A percentile compares a stretch with the other conserved stretches of the same genome.
These are phyloP conservation scores for Apteryx owenii DNA, from an alignment of 2,113 vertebrate genomes.

Conservation along the genomic window DNA sequence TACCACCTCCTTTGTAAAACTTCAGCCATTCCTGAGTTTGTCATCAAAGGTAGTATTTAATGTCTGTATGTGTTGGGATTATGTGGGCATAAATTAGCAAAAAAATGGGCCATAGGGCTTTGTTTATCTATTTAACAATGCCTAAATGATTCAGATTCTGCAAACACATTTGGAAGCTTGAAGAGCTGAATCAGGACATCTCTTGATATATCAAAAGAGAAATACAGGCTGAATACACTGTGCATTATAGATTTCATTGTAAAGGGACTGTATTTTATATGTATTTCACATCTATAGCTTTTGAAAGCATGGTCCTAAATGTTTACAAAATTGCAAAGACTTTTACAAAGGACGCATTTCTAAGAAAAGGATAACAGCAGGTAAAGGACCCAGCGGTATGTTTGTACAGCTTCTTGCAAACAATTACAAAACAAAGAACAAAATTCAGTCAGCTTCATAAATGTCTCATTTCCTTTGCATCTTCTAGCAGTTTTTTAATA, in stretches of 20 bases:
- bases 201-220: not conserved
- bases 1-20: not conserved
- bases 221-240: not conserved
- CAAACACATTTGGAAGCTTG: not conserved
- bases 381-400: not conserved
- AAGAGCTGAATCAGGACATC: not conserved
- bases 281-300: not conserved
- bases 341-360: not conserved
- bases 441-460: not conserved
- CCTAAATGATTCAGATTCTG: not conserved
- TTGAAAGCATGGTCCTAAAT: not conserved
- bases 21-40: not conserved
- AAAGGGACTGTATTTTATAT: not conserved
- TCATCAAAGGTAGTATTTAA: not conserved
- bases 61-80: not conserved
- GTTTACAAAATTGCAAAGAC: not conserved
- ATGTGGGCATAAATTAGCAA: rapidly evolving
- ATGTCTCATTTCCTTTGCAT: not conserved
- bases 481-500: not conserved
- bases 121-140: not conserved
- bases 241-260: not conserved
- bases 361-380: not conserved
- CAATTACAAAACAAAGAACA: not conserved
- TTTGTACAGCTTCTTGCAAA: not conserved
- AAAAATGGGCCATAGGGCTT: not conserved